Evolutionary conservation across 2,797 vertebrate species (phyloP).

Genomic region (Poeciliopsis paucimaculata): DNA sequence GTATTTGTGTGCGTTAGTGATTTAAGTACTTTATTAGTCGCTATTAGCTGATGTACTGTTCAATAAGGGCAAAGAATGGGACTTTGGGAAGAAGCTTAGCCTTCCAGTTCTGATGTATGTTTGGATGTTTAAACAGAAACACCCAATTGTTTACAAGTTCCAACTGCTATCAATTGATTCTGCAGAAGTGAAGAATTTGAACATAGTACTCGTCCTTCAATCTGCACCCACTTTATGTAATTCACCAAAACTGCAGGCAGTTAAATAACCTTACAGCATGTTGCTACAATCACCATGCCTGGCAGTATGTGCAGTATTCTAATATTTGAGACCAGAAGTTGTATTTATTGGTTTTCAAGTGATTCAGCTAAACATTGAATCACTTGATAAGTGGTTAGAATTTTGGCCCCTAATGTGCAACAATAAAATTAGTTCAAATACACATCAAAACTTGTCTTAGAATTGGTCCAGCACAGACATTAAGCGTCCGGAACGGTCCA

Average conservation of each 20-base stretch:
- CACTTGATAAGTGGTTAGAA: background rate
- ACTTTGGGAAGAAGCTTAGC: no score
- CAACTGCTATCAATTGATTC: background rate
- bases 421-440: background rate
- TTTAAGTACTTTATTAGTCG: background rate
- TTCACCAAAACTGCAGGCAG: background rate
- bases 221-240: background rate
- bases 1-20: background rate
- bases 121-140: background rate
- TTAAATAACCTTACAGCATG: background rate
- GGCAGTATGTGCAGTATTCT: background rate
- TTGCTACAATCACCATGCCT: background rate
- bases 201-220: background rate
- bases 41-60: background rate
- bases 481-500: background rate
- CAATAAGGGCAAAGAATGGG: no score
- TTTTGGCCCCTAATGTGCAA: background rate
- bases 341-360: background rate
- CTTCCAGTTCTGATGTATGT: background rate
- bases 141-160: background rate
- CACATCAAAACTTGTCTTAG: background rate
- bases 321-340: background rate
- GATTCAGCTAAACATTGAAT: background rate
- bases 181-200: background rate
- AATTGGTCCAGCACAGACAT: background rate